These are phyloP conservation scores for Callipepla squamata DNA, from an alignment of 2,113 vertebrate species.

Conservation along the genomic window DNA sequence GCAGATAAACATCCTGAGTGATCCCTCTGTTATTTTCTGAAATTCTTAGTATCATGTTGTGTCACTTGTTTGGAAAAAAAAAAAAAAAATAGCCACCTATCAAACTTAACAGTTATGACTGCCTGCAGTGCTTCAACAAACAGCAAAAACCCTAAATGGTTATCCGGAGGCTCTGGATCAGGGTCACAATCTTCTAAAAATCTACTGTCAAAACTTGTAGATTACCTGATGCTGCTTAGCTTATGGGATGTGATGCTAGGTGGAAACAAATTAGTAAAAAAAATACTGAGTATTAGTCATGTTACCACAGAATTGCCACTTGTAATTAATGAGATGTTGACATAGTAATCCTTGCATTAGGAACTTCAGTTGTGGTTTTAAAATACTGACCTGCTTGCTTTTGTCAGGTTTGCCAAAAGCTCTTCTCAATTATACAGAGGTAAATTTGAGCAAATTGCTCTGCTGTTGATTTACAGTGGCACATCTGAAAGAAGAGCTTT, in stretches of 20 bases:
- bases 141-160: not conserved
- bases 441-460: not conserved
- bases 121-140: not conserved
- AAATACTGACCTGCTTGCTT: slow-evolving; percentile 1
- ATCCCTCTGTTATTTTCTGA: not conserved
- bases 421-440: not conserved
- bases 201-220: not conserved
- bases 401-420: slow-evolving; percentile 30
- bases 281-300: slow-evolving; percentile 26
- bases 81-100: not conserved
- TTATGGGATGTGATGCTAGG: not conserved
- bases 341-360: not conserved
- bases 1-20: not conserved
- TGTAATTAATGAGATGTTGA: slow-evolving; percentile 31
- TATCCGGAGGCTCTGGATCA: not conserved
- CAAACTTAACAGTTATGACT: not conserved
- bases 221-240: not conserved
- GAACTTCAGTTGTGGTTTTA: slow-evolving; percentile 49
- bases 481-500: not conserved
- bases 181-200: not conserved
- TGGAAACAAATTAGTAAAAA: not conserved
- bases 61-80: not conserved
- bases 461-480: slow-evolving; percentile 1
- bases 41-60: not conserved
- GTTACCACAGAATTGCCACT: slow-evolving; percentile 9